Evolutionary conservation across 2,888 invertebrate species (phyloP).

Genomic region (Tipula vernalis): DNA sequence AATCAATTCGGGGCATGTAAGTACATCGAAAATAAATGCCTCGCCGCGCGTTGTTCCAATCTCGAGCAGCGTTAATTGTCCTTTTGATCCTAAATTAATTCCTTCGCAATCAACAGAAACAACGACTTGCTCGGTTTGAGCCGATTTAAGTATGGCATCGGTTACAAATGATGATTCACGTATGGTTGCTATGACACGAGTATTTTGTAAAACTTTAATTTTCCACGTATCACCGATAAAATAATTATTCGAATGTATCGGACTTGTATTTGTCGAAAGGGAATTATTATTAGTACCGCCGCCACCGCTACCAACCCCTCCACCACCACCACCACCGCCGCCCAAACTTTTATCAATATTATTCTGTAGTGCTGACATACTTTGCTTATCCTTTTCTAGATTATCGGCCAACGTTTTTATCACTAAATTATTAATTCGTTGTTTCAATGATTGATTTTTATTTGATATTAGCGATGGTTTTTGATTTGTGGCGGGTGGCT

Average conservation of each 20-base stretch:
- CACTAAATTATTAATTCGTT: slow-evolving; percentile 76
- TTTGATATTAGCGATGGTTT: slow-evolving; percentile 25
- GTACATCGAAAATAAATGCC: slow-evolving; percentile 77
- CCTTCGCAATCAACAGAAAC: slow-evolving; percentile 89
- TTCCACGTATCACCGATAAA: slow-evolving; percentile 65
- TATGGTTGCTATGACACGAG: slow-evolving; percentile 65
- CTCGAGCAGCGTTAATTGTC: slow-evolving; percentile 75
- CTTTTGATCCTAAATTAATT: slow-evolving; percentile 79
- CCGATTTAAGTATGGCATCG: slow-evolving; percentile 53
- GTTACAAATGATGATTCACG: slow-evolving; percentile 67
- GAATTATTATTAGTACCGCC: slow-evolving; percentile 36
- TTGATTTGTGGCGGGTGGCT: neutral
- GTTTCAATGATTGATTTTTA: slow-evolving; percentile 66
- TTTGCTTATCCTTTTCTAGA: slow-evolving; percentile 41
- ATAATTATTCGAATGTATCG: slow-evolving; percentile 30
- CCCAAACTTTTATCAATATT: slow-evolving; percentile 17
- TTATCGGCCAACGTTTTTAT: slow-evolving; percentile 84
- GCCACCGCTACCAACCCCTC: slow-evolving; percentile 31
- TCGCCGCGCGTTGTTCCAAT: slow-evolving; percentile 71
- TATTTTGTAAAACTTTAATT: slow-evolving; percentile 66
- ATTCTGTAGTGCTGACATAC: slow-evolving; percentile 22
- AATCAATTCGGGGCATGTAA: slow-evolving; percentile 70
- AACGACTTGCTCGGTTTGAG: slow-evolving; percentile 38
- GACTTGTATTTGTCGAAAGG: slow-evolving; percentile 37
- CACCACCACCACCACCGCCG: neutral